phyloP scores from a whole-genome alignment of 2,797 vertebrate species.

The Galago senegalensis region DNA sequence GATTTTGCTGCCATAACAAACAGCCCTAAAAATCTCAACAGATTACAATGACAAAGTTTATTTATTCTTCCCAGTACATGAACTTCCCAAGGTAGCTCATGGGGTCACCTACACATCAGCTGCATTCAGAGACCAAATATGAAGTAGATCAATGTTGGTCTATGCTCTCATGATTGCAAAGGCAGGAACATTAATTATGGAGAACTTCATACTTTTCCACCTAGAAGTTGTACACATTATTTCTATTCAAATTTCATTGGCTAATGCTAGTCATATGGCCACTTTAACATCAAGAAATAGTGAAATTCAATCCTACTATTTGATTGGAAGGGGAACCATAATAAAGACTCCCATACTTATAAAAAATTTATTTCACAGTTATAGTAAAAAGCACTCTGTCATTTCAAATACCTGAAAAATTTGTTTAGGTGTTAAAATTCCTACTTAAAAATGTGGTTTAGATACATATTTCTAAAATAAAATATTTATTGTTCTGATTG shows the following conservation, averaged over 20 bases:
- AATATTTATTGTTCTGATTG: background rate
- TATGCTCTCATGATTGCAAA: background rate
- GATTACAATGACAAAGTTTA: background rate
- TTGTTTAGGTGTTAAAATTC: background rate
- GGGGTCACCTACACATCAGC: accelerated
- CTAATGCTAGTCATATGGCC: background rate
- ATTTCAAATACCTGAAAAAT: background rate
- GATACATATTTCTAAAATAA: background rate
- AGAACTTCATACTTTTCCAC: background rate
- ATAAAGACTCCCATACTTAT: background rate
- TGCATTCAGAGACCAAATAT: background rate
- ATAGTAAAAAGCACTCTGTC: background rate
- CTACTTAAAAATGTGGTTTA: background rate
- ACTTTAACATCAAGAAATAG: background rate
- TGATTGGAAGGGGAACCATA: background rate
- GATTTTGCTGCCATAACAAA: constrained; percentile 39
- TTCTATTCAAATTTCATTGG: constrained; percentile 76
- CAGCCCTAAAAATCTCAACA: background rate
- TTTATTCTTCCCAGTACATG: background rate
- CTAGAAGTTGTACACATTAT: background rate
- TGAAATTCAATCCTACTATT: constrained; percentile 70
- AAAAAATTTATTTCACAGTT: background rate
- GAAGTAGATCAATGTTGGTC: background rate
- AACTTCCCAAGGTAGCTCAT: background rate
- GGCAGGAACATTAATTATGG: background rate